Percentiles rank a stretch among this genome's conserved stretches.
phyloP scores from a whole-genome alignment of 2,113 vertebrate species.

The Salvelinus alpinus region DNA sequence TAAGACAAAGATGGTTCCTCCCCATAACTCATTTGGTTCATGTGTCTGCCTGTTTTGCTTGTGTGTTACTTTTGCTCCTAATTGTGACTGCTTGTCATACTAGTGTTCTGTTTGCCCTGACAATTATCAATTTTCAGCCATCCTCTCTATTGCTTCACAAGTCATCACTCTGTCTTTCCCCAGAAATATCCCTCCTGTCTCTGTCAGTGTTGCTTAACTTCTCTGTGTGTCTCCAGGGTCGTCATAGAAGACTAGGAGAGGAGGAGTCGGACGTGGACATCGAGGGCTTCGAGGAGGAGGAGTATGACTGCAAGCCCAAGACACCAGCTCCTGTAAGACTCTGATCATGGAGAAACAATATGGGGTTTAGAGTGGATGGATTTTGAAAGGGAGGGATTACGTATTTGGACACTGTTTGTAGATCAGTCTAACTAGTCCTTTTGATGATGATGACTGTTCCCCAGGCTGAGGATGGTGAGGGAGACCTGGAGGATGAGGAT shows the following conservation, averaged over 20 bases:
- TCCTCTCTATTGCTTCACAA: too few relatives aligned
- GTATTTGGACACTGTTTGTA: neutral
- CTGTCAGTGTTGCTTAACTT: conserved; percentile 14
- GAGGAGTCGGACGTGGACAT: conserved; percentile 95
- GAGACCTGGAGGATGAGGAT: conserved; percentile 87
- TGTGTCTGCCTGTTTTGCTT: neutral
- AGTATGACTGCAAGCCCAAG: conserved; percentile 89
- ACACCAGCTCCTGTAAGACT: conserved; percentile 87
- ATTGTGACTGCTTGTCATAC: neutral
- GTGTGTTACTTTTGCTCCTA: neutral
- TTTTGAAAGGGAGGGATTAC: neutral
- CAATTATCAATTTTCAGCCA: too few relatives aligned
- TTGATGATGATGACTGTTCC: conserved; percentile 27
- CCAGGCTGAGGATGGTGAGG: conserved; percentile 87
- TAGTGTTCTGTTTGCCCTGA: neutral
- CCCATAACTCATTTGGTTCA: neutral
- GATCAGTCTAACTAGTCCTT: neutral
- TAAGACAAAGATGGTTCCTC: neutral
- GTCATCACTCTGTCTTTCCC: neutral
- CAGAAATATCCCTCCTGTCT: neutral
- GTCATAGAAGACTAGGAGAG: conserved; percentile 83
- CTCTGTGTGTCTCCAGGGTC: conserved; percentile 71
- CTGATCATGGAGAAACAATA: too few relatives aligned
- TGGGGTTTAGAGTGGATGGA: too few relatives aligned
- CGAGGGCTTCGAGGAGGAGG: conserved; percentile 92